Evolutionary conservation across 2,797 vertebrate species (phyloP).

Genomic region (Phataginus tricuspis): DNA sequence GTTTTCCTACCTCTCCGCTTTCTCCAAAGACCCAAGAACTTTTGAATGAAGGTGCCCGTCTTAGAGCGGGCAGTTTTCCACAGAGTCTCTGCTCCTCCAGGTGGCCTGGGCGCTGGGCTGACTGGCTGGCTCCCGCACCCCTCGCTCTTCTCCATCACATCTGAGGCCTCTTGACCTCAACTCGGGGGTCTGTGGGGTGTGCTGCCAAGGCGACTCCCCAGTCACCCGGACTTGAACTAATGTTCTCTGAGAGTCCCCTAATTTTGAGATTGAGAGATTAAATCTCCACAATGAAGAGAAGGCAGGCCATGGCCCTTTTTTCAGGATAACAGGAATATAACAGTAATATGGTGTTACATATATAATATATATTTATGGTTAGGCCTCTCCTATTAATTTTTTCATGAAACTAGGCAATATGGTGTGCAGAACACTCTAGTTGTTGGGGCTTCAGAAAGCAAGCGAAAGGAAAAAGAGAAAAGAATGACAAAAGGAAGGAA

Average conservation of each 20-base stretch:
- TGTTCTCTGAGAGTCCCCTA: neutral
- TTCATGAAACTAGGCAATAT: neutral
- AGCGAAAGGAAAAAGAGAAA: neutral
- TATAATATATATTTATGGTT: no score
- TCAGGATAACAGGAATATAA: neutral
- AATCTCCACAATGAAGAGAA: neutral
- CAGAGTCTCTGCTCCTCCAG: neutral
- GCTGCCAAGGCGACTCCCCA: neutral
- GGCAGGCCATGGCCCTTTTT: neutral
- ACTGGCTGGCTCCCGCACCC: no score
- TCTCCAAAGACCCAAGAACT: neutral
- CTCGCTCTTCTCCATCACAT: neutral
- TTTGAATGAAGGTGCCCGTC: neutral
- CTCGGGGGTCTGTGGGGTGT: neutral
- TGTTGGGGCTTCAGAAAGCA: neutral
- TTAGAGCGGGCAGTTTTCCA: neutral
- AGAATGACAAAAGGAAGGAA: neutral
- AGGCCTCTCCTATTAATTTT: neutral
- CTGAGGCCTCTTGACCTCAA: rapidly evolving
- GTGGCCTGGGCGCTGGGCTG: rapidly evolving
- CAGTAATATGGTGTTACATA: no score
- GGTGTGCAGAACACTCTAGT: neutral
- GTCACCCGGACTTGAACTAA: neutral
- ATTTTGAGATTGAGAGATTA: neutral
- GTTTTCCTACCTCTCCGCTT: neutral